Evolutionary conservation across 2,888 invertebrate species (phyloP).

Genomic region (Sussaba pulchella): DNA sequence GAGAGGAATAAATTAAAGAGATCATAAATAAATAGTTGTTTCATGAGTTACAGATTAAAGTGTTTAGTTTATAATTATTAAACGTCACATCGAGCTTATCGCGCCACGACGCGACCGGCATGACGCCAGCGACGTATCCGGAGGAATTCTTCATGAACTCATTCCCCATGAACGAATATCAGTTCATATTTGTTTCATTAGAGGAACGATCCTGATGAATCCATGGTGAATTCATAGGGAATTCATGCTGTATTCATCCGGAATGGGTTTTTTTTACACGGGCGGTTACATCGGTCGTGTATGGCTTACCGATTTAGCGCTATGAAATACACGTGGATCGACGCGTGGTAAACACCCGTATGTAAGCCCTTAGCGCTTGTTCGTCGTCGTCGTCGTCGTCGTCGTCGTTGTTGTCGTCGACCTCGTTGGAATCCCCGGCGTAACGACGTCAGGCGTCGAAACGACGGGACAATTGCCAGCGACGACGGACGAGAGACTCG

Average conservation of each 20-base stretch:
- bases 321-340: slow-evolving; percentile 40
- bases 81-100: slow-evolving; percentile 44
- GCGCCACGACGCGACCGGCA: slow-evolving; percentile 40
- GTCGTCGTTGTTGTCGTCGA: slow-evolving; percentile 46
- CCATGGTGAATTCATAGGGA: no score
- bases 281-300: neutral
- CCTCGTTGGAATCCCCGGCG: slow-evolving; percentile 44
- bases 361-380: neutral
- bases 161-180: no score
- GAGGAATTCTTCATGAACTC: no score
- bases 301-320: slow-evolving; percentile 5
- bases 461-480: slow-evolving; percentile 44
- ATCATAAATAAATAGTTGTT: neutral
- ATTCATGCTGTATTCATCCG: no score
- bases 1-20: no score
- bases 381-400: slow-evolving; percentile 27
- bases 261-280: no score
- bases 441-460: slow-evolving; percentile 44
- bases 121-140: no score
- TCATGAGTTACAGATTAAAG: neutral
- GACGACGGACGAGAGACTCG: slow-evolving; percentile 6
- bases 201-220: no score
- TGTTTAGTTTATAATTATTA: slow-evolving; percentile 17
- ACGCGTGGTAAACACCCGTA: slow-evolving; percentile 41
- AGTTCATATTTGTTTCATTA: no score